These are phyloP conservation scores for Sardina pilchardus DNA, from an alignment of 2,113 vertebrate genomes.

Conservation along the genomic window DNA sequence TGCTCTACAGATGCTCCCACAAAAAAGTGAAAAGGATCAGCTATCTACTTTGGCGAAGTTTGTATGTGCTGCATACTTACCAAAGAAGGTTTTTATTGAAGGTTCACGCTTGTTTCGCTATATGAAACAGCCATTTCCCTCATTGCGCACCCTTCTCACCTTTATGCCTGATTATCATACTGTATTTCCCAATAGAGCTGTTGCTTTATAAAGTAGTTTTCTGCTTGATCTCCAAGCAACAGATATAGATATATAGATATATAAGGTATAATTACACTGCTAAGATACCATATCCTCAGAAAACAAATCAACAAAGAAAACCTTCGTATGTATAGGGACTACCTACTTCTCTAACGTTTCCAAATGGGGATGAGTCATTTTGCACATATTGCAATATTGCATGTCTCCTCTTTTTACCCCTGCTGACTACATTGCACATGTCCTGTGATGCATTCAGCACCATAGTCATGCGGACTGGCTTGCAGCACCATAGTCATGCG, in stretches of 20 bases:
- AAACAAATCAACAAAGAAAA: background rate
- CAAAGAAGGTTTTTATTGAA: too few species aligned
- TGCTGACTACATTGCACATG: background rate
- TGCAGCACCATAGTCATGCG: too few species aligned
- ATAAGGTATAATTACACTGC: background rate
- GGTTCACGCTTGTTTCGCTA: too few species aligned
- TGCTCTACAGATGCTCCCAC: too few species aligned
- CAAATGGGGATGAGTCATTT: background rate
- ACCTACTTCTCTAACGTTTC: background rate
- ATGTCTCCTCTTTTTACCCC: background rate
- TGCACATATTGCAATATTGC: background rate
- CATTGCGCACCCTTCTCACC: too few species aligned
- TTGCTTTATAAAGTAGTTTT: background rate
- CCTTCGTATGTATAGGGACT: background rate
- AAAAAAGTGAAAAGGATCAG: too few species aligned
- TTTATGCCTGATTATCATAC: too few species aligned
- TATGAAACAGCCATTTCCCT: too few species aligned
- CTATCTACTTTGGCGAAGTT: too few species aligned
- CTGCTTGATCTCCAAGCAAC: background rate
- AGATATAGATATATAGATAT: background rate
- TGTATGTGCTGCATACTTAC: too few species aligned
- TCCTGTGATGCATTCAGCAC: background rate
- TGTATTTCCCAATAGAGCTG: too few species aligned
- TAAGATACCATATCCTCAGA: background rate
- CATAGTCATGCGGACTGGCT: too few species aligned